A percentile compares a stretch with the other conserved stretches of the same genome.
Conservation (phyloP, 2,888 invertebrate genomes). For the Rotaria socialis region DNA sequence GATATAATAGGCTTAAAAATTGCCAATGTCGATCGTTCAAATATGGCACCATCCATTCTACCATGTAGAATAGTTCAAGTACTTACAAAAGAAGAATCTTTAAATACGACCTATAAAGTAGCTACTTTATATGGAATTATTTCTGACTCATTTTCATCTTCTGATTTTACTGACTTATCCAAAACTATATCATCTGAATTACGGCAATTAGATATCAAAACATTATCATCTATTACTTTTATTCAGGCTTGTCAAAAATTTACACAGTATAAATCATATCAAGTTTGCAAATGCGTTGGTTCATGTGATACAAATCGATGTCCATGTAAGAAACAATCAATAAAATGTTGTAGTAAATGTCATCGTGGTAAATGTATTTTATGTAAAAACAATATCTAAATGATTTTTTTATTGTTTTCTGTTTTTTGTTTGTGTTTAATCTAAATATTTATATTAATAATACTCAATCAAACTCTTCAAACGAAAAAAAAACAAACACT, state of each 20-base stretch:
- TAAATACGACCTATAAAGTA: neutral
- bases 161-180: neutral
- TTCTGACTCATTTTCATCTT: neutral
- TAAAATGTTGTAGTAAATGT: neutral
- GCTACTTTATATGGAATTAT: neutral
- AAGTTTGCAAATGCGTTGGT: neutral
- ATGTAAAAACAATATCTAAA: neutral
- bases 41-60: neutral
- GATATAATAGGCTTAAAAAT: conserved; percentile 14
- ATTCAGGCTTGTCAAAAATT: neutral
- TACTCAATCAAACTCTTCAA: too few relatives aligned
- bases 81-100: neutral
- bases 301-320: neutral
- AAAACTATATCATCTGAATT: neutral
- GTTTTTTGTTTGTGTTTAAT: too few relatives aligned
- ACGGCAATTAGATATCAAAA: neutral
- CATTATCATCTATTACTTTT: neutral
- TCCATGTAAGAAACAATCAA: neutral
- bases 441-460: too few relatives aligned
- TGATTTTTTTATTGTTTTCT: too few relatives aligned
- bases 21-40: neutral
- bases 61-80: neutral
- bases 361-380: neutral
- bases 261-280: neutral
- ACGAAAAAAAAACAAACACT: too few relatives aligned